Evolutionary conservation across 2,113 vertebrate species (phyloP).

Genomic region (Picathartes gymnocephalus): DNA sequence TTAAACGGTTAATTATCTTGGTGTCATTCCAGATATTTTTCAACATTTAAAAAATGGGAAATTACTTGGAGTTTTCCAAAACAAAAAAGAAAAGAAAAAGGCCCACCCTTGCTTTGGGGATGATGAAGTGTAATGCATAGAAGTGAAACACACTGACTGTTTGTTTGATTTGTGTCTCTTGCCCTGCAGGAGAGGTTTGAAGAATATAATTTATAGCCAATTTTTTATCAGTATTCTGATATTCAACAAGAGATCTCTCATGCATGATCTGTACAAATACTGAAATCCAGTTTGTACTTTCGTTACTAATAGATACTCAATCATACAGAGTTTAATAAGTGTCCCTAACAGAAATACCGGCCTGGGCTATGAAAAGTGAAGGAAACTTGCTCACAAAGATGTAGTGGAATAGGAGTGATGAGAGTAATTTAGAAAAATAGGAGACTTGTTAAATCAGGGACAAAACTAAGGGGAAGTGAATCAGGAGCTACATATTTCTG

Average conservation of each 20-base stretch:
- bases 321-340: background rate
- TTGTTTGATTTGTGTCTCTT: conserved; percentile 9
- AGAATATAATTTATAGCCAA: background rate
- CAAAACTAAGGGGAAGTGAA: background rate
- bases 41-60: background rate
- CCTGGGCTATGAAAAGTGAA: background rate
- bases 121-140: background rate
- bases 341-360: background rate
- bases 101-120: conserved; percentile 45
- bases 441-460: background rate
- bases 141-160: background rate
- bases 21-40: conserved; percentile 18
- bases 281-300: background rate
- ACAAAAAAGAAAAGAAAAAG: conserved; percentile 11
- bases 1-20: background rate
- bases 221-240: background rate
- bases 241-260: background rate
- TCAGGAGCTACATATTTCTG: background rate
- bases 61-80: conserved; percentile 17
- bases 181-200: background rate
- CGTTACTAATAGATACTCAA: background rate
- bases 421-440: background rate
- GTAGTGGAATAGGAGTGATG: background rate
- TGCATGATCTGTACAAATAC: background rate
- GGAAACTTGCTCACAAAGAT: background rate